Evolutionary conservation across 2,797 vertebrate genomes (phyloP).

Genomic region (Cynopterus sphinx): DNA sequence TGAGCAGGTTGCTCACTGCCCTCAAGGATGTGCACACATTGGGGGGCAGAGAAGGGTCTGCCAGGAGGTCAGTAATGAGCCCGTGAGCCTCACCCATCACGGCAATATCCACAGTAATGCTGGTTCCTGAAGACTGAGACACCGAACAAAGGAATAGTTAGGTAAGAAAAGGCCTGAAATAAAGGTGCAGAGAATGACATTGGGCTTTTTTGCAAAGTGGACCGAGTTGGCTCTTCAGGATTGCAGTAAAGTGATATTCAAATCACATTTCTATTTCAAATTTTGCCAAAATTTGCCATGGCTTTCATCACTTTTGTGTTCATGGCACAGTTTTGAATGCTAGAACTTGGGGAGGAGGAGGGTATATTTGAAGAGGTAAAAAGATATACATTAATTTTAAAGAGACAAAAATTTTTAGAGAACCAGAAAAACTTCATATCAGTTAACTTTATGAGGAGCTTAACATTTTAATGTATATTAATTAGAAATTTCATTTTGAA

Average conservation of each 20-base stretch:
- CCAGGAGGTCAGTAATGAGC: constrained; percentile 96
- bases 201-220: not conserved
- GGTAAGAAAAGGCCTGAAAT: not conserved
- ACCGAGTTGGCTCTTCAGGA: not conserved
- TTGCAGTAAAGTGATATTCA: not conserved
- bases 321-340: not conserved
- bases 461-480: not conserved
- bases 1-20: constrained; percentile 97
- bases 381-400: not conserved
- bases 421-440: not conserved
- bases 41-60: constrained; percentile 94
- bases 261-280: not conserved
- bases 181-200: not conserved
- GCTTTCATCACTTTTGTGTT: not conserved
- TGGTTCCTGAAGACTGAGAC: constrained; percentile 92
- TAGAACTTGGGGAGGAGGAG: not conserved
- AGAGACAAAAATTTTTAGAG: not conserved
- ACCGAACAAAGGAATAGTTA: not conserved
- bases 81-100: constrained; percentile 99
- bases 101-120: constrained; percentile 94
- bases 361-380: not conserved
- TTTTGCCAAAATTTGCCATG: not conserved
- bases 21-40: constrained; percentile 95
- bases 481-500: not conserved
- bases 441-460: not conserved